Evolutionary conservation across 2,888 invertebrate genomes (phyloP).

Genomic region (Netelia fuscicornis): DNA sequence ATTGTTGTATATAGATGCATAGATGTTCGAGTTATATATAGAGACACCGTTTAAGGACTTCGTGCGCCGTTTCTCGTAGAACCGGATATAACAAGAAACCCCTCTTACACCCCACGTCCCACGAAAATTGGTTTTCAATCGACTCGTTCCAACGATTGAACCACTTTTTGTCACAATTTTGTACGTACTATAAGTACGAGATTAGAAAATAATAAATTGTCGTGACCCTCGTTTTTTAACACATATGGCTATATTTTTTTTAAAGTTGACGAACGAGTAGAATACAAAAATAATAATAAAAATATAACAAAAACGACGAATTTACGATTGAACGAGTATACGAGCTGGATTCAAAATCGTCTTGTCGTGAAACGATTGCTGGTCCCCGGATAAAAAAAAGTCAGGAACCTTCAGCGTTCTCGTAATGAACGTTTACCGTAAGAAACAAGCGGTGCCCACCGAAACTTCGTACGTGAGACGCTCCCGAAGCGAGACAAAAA

Average conservation of each 20-base stretch:
- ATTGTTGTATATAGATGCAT: slow-evolving; percentile 23
- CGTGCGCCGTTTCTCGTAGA: slow-evolving; percentile 53
- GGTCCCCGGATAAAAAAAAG: slow-evolving; percentile 42
- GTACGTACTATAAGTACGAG: slow-evolving; percentile 24
- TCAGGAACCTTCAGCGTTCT: not conserved
- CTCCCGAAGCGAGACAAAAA: not conserved
- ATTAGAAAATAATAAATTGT: not conserved
- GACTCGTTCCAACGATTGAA: slow-evolving; percentile 56
- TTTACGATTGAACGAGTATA: too few species aligned
- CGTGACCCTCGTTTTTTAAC: too few species aligned
- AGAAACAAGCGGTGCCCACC: slow-evolving; percentile 53
- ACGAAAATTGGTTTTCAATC: slow-evolving; percentile 39
- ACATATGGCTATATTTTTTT: not conserved
- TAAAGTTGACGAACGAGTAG: not conserved
- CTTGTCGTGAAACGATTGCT: slow-evolving; percentile 23
- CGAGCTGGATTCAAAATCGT: not conserved
- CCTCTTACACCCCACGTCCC: slow-evolving; percentile 1
- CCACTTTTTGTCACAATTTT: slow-evolving; percentile 58
- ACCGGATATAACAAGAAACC: slow-evolving; percentile 50
- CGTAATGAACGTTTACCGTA: slow-evolving; percentile 17
- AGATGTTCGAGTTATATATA: slow-evolving; percentile 1
- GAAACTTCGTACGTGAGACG: slow-evolving; percentile 29
- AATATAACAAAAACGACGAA: too few species aligned
- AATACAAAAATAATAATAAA: too few species aligned
- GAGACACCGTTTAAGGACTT: slow-evolving; percentile 55